Conservation (phyloP, 1,140 invertebrate genomes). For the Drosophila setifemur region DNA sequence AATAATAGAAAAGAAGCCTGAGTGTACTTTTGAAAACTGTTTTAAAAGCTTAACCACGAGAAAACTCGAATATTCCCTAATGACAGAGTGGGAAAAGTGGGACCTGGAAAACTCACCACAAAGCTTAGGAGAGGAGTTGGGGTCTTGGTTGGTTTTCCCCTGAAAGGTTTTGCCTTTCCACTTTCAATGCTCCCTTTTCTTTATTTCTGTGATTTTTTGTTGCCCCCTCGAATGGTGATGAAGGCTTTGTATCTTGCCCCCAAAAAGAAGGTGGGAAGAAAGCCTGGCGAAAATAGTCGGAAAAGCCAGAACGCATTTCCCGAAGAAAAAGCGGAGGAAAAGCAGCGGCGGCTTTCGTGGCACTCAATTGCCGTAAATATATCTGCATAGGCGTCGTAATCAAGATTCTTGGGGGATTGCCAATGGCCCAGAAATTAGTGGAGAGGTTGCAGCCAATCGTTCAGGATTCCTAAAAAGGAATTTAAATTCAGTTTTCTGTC, state of each 20-base stretch:
- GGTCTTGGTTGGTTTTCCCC: not conserved
- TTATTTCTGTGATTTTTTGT: not conserved
- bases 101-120: slow-evolving; percentile 30
- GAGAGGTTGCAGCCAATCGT: no score
- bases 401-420: slow-evolving; percentile 31
- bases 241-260: slow-evolving; percentile 23
- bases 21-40: slow-evolving; percentile 73
- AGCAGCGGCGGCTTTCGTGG: slow-evolving; percentile 2
- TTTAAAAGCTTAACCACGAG: slow-evolving; percentile 77
- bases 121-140: slow-evolving; percentile 14
- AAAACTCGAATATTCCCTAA: slow-evolving; percentile 78
- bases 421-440: not conserved
- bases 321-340: not conserved
- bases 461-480: no score
- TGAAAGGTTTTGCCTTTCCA: slow-evolving; percentile 19
- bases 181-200: not conserved
- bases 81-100: slow-evolving; percentile 38
- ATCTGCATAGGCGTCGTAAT: slow-evolving; percentile 43
- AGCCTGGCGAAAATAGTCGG: slow-evolving; percentile 22
- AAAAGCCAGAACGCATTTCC: slow-evolving; percentile 20
- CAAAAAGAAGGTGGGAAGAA: not conserved
- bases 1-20: slow-evolving; percentile 1
- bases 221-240: slow-evolving; percentile 15
- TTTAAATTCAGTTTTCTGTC: no score
- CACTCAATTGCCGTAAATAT: slow-evolving; percentile 45